phyloP scores from a whole-genome alignment of 2,797 vertebrate genomes.

The Glyptemys insculpta region DNA sequence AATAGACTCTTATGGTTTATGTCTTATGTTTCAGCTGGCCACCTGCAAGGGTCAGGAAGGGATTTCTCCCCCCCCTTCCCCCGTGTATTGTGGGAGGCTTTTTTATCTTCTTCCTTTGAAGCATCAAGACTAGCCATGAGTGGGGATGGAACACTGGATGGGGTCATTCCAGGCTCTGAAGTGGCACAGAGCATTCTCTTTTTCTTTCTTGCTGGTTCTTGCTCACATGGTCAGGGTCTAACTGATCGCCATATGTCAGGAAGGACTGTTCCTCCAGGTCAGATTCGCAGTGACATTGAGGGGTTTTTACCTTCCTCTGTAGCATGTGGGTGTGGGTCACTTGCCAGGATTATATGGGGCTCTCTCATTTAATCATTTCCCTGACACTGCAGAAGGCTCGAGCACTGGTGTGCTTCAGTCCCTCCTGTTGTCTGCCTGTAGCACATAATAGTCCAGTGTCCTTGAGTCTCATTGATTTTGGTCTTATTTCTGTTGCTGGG shows the following conservation, averaged over 20 bases:
- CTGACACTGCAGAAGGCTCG: not conserved
- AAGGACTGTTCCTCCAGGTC: not conserved
- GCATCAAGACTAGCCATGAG: not conserved
- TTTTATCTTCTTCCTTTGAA: not conserved
- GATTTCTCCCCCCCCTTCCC: not conserved
- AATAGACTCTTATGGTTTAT: not conserved
- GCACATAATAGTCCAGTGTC: not conserved
- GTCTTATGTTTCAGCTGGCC: not conserved
- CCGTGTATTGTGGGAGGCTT: not conserved
- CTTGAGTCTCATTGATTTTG: not conserved
- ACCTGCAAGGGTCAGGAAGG: not conserved
- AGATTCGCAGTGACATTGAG: not conserved
- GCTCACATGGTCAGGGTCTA: too few relatives aligned
- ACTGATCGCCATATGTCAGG: not conserved
- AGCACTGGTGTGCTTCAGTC: not conserved
- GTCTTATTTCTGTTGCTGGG: not conserved
- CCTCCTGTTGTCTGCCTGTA: not conserved
- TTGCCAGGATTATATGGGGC: not conserved
- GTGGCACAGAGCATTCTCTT: not conserved
- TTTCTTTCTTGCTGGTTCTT: too few relatives aligned
- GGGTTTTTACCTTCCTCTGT: not conserved
- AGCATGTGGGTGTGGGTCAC: not conserved
- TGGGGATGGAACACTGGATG: not conserved
- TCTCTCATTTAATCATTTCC: not conserved
- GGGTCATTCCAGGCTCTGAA: not conserved